Percentiles rank a stretch among this genome's conserved stretches.
phyloP scores from a whole-genome alignment of 1,140 invertebrate species.

The Nephotettix cincticeps region DNA sequence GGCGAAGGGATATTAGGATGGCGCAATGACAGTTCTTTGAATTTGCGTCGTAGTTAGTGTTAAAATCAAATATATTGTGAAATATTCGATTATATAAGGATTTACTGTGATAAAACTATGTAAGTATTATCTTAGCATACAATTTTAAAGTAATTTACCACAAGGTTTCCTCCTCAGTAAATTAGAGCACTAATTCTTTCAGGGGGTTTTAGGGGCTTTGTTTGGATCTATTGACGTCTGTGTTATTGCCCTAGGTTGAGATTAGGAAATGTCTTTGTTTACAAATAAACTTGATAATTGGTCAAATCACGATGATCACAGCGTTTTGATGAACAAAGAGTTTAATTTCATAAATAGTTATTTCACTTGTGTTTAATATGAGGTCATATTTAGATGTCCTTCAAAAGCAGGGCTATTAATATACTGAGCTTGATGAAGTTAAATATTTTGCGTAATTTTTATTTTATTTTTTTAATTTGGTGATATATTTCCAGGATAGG shows the following conservation, averaged over 20 bases:
- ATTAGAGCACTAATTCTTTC: not conserved
- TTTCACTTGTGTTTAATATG: no score
- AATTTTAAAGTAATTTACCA: not conserved
- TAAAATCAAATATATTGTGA: not conserved
- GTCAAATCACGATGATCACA: no score
- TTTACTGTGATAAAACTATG: constrained; percentile 2
- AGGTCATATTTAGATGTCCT: no score
- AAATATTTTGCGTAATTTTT: no score
- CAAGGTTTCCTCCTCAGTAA: not conserved
- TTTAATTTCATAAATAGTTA: no score
- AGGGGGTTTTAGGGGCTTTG: not conserved
- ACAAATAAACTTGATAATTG: no score
- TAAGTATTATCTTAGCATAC: not conserved
- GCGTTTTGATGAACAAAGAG: no score
- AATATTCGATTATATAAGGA: no score
- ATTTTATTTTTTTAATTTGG: no score
- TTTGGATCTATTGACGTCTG: constrained; percentile 14
- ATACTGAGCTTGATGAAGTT: no score
- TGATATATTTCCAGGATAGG: no score
- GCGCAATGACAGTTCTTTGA: constrained; percentile 25
- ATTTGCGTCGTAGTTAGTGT: constrained; percentile 19
- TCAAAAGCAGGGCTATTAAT: no score
- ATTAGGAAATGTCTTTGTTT: not conserved
- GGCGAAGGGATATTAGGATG: not conserved
- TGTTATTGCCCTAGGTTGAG: constrained; percentile 18